A percentile compares a stretch with the other conserved stretches of the same genome.
Conservation (phyloP, 2,113 vertebrate genomes). For the Mastomys natalensis region DNA sequence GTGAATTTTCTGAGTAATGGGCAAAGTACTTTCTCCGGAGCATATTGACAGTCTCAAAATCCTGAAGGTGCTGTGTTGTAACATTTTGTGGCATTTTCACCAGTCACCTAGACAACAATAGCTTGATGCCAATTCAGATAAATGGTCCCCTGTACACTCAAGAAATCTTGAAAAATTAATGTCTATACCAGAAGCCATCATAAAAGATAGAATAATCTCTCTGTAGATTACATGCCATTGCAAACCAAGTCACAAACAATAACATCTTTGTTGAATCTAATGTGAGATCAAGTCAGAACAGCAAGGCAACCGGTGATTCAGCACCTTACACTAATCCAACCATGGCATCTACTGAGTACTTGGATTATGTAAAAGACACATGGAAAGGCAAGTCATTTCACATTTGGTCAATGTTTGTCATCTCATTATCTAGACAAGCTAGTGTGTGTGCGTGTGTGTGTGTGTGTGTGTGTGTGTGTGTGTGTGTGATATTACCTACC, state of each 20-base stretch:
- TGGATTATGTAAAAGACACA: not conserved
- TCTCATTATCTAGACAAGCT: not conserved
- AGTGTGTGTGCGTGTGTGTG: no score
- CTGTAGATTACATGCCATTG: not conserved
- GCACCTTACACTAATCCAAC: not conserved
- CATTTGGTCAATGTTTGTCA: not conserved
- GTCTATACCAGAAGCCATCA: not conserved
- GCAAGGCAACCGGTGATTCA: conserved; percentile 33
- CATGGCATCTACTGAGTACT: not conserved
- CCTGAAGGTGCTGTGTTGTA: not conserved
- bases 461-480: no score
- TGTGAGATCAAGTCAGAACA: conserved; percentile 47
- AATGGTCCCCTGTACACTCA: not conserved
- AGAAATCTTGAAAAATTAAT: not conserved
- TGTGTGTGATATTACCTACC: not conserved
- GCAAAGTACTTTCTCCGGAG: not conserved
- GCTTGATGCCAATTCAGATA: not conserved
- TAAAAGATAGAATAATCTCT: not conserved
- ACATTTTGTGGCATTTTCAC: not conserved
- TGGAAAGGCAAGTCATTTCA: not conserved
- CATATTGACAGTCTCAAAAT: not conserved
- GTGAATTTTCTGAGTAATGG: not conserved
- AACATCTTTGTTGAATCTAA: conserved; percentile 26
- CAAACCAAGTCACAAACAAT: conserved; percentile 42
- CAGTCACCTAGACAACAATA: not conserved